Evolutionary conservation across 2,888 invertebrate species (phyloP), one percentile per base, ranked within the genome.

Genomic region (Cosmorhoe ocellata): DNA sequence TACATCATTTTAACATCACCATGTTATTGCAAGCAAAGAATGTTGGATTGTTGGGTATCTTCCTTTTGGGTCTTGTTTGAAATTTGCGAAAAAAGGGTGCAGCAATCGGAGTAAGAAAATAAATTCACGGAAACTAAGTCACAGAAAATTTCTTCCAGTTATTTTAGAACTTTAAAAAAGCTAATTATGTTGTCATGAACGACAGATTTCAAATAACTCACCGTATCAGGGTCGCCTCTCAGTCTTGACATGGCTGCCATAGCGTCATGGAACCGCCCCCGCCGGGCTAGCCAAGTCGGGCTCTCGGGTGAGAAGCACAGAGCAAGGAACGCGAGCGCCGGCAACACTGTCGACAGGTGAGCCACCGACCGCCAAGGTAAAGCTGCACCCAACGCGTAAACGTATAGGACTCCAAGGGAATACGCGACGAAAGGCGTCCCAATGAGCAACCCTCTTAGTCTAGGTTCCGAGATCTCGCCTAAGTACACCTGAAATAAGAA

Each of bases 371-470:
- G 84, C 95, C 96, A 96, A 22, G 92, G 90, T 28, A 95, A 68
- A n/a, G 90, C 74, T 0, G 93, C 93, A 0, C 95, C 95, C 9
- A 95, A 79, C 0, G 92, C 92, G 66, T 95, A 95, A 24, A 95
- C 93, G 46, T 95, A 81, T 0, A 95, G 84, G 34, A 96, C 95
- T 14, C 96, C 96, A 27, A 94, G 78, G 0, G 95, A 94, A 66
- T 95, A 95, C 11, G 95, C 93, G 14, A 94, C 93, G 67, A 94
- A 94, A 0, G 94, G 94, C 0, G 93, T 92, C n/a, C 94, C 94
- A 22, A 93, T 93, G 7, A 95, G 86, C 39, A 91, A 53, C 2
- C 95, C 94, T 50, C 95, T 90, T 11, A 95, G 76, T 64, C 93
- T 91, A 13, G 95, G 94, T 62, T 95, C 94, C 1, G 95, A 92